Base-by-base conservation (phyloP, 2,888 invertebrate genomes). In the Lapara coniferarum region DNA sequence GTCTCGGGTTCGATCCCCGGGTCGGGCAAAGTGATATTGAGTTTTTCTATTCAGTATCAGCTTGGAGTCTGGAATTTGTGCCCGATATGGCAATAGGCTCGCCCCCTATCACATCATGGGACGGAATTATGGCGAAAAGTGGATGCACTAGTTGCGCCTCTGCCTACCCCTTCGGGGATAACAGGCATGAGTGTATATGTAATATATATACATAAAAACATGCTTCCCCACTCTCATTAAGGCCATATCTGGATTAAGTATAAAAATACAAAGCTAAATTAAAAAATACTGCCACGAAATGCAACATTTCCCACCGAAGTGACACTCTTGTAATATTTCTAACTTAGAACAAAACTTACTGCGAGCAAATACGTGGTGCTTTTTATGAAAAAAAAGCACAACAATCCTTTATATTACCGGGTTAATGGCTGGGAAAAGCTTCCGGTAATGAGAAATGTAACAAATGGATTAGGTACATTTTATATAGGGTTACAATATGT, bases 271-370 rank as follows among this genome's bases (percentile, higher is more conserved):
- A 56, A 56, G 25, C 25, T 25, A 56, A 56, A 56, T 25, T 13
- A 19, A 13, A 25, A 56, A 13, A 56, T 44, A 3, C 16, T 46
- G 10, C 44, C 44, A 46, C 16, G 12, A 63, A 46, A 63, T 49
- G 49, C 63, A 63, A 13, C 49, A 46, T 13, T 12, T 19, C 12
- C 6, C 7, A 63, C 19, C 19, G 10, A 49, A 59, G 16, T 46
- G 59, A 59, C 59, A 51, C 14, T 25, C 56, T 19, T 30, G 68
- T 68, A 63, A 66, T 72, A 72, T 70, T 69, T 72, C 70, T 71
- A 63, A 57, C 72, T 72, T 67, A 71, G 71, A 71, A 69, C 59
- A 63, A 63, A 72, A 69, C 63, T 67, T 44, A 59, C 68, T 57
- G 19, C 58, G 69, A 53, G 2, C 70, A 68, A 68, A 70, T 68